Conservation (phyloP, 64 coral and sea anemone genomes). For the Porites lutea region DNA sequence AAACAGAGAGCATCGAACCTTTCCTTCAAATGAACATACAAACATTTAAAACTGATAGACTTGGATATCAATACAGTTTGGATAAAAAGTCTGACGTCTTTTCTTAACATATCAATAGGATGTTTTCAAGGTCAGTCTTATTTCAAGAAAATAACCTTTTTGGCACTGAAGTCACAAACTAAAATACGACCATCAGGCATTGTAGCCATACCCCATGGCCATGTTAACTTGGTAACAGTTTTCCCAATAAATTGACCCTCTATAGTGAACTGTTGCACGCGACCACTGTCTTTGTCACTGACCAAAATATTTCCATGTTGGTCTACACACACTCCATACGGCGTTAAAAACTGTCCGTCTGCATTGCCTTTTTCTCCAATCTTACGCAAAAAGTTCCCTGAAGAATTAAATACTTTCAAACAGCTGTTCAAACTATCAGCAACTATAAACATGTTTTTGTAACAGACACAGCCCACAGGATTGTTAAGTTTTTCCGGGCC, state of each 20-base stretch:
- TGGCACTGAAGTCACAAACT: neutral
- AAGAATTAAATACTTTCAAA: conserved; percentile 51
- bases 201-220: neutral
- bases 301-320: conserved; percentile 46
- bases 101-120: too few species aligned
- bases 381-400: conserved; percentile 22
- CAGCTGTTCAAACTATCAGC: neutral
- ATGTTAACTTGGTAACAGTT: neutral
- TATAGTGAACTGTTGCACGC: conserved; percentile 2
- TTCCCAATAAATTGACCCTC: neutral
- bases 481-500: neutral
- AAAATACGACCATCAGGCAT: neutral
- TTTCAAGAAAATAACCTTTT: neutral
- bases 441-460: conserved; percentile 45
- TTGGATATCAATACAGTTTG: too few species aligned
- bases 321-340: conserved; percentile 27
- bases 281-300: neutral
- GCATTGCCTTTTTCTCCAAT: conserved; percentile 29
- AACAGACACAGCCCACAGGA: neutral
- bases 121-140: neutral
- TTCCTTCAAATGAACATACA: too few species aligned
- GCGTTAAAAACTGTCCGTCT: conserved; percentile 30
- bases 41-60: too few species aligned
- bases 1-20: too few species aligned
- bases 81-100: too few species aligned